Evolutionary conservation across 2,888 invertebrate genomes (phyloP), one percentile per base, ranked within the genome.

Genomic region (Pycnomerus fuliginosus): DNA sequence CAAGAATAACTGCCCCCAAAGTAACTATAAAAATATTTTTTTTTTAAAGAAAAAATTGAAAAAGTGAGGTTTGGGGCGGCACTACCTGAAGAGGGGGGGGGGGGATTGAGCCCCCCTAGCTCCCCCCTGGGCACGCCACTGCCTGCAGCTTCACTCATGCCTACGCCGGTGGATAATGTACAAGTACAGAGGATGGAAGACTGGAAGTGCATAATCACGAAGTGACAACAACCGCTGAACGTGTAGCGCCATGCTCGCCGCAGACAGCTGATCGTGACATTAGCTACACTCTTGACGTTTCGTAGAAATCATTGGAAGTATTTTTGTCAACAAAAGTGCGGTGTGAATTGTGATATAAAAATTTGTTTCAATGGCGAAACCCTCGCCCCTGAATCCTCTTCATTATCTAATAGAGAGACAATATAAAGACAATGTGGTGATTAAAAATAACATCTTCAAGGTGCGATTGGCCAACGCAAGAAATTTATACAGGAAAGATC

Each of bases 401-500:
- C 69, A 76, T 32, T 82, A 80, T 70, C 58, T 84, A 60, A 66
- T 77, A 41, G 75, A 77, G 55, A 77, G 84, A 68, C 82, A 84
- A 68, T 80, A 78, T 60, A 80, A 80, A 56, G 74, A 79, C 51
- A 70, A 76, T 58, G 65, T 77, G 44, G 70, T 78, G 67, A 73
- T 83, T 50, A 80, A 79, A 68, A 77, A 80, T 43, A 76, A 76
- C 49, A 74, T 84, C 52, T 80, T 83, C 44, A 71, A 70, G 53
- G 73, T 76, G 48, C 81, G 88, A 49, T 75, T 88, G 49, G 74
- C 76, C 41, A 76, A 76, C 45, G 87, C 88, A 3, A 82, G 81
- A 67, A 87, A 85, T 75, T 78, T 94, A 25, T 92, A 83, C 72
- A 82, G 85, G 59, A 87, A 87, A 63, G 90, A 95, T 74, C 79